Evolutionary conservation across 53 echinoderm and acorn worm species (phyloP).

Genomic region (Temnopleurus reevesii): DNA sequence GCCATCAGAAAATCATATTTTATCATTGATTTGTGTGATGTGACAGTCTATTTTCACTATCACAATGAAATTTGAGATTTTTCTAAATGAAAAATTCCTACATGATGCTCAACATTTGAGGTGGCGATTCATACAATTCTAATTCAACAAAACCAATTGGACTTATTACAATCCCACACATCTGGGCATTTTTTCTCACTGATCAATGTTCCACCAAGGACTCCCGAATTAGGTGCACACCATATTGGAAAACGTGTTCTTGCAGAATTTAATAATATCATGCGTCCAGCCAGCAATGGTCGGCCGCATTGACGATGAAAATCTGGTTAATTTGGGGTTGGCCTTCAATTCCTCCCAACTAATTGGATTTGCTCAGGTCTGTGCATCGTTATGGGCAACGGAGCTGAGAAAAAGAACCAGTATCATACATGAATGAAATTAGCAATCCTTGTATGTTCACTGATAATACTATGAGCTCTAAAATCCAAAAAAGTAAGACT

Average conservation of each 20-base stretch:
- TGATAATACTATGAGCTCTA: too few relatives aligned
- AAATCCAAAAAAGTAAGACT: too few relatives aligned
- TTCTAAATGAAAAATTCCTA: too few relatives aligned
- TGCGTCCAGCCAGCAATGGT: conserved; percentile 1
- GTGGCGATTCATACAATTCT: too few relatives aligned
- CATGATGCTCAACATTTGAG: too few relatives aligned
- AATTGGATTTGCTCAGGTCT: conserved; percentile 40
- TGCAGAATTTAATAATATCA: conserved; percentile 32
- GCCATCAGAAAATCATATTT: too few relatives aligned
- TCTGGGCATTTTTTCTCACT: neutral
- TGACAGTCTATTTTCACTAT: too few relatives aligned
- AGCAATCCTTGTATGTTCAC: conserved; percentile 17
- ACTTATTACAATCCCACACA: too few relatives aligned
- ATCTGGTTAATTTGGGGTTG: conserved; percentile 47
- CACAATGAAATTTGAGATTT: too few relatives aligned
- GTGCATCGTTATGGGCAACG: conserved; percentile 33
- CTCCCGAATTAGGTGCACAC: neutral
- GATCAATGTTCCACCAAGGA: neutral
- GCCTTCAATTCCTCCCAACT: conserved; percentile 32
- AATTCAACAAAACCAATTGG: too few relatives aligned
- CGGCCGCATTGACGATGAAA: conserved; percentile 14
- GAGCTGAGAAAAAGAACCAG: conserved; percentile 33
- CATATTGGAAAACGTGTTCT: conserved; percentile 24
- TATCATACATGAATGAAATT: neutral
- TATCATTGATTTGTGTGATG: too few relatives aligned